Base-by-base conservation (phyloP, 92 coral and sea anemone genomes). In the Epizoanthus rinbou region DNA sequence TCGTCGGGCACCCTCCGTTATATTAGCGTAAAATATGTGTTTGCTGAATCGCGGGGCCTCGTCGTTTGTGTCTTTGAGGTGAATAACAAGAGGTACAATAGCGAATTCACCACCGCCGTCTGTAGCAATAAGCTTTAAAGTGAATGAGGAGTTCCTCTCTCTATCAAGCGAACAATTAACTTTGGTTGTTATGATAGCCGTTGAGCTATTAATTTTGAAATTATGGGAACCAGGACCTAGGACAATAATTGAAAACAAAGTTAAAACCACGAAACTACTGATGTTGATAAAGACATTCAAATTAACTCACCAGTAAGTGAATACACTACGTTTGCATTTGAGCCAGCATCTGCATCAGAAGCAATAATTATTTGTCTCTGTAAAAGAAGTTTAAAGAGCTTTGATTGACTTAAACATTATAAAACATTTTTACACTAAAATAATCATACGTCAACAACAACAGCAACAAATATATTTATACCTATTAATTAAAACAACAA, bases 291-390 rank as follows among this genome's bases (percentile, higher is more conserved):
- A 3, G 2, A 70, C 15, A 22, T 23, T n/a, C 18, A 16, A 8
- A 81, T 47, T 47, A 8, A 81, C 79, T 56, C 62, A 87, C 97
- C 97, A 35, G 87, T 43, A 7, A 93, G 80, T 0, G 88, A 88
- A 76, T 86, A 91, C 8, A 82, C 52, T 2, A 93, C 57, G 35
- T 71, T 39, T 13, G 87, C 92, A 66, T 91, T 86, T 16, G 14
- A 60, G 15, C 95, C 97, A 22, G 75, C 86, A 47, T 93, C 97
- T 24, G 82, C 87, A 69, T 93, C 97, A 22, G 97, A 88, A 14
- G 93, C 97, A 28, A 52, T 52, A 1, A 93, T 83, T 2, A 80
- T 39, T 73, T 87, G 83, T 45, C 69, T 86, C 97, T 93, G 80
- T 10, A 68, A 74, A 1, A 45, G 58, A 23, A 60, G 5, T 53